A percentile compares a stretch with the other conserved stretches of the same genome.
Evolutionary conservation across 2,797 vertebrate species (phyloP).

Genomic region (Mus spretus): DNA sequence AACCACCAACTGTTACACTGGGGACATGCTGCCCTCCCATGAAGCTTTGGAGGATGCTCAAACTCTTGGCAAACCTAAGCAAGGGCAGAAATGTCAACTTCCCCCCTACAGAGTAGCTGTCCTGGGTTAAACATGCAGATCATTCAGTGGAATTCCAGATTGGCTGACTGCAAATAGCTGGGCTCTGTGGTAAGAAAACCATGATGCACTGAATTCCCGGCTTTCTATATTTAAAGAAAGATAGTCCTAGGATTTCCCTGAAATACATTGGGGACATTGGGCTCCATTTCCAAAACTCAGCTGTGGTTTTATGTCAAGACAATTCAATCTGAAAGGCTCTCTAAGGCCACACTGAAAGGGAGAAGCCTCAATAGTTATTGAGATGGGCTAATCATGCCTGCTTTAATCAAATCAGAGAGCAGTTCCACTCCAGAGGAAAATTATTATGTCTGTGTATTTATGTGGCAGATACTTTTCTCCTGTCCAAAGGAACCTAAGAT

Average conservation of each 20-base stretch:
- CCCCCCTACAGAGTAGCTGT: background rate
- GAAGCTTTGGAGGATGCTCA: background rate
- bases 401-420: constrained; percentile 66
- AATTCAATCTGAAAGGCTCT: constrained; percentile 53
- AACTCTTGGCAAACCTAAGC: background rate
- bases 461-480: constrained; percentile 52
- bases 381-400: constrained; percentile 54
- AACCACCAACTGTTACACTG: background rate
- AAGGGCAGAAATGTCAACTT: background rate
- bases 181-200: background rate
- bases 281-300: constrained; percentile 63
- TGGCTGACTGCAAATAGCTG: background rate
- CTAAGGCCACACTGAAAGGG: constrained; percentile 33
- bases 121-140: constrained; percentile 35
- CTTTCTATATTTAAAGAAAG: background rate
- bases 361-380: constrained; percentile 38
- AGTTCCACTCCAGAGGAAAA: constrained; percentile 65
- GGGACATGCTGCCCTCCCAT: background rate
- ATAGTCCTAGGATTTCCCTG: background rate
- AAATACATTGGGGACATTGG: background rate
- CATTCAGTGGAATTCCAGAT: background rate
- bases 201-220: constrained; percentile 11
- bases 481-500: constrained; percentile 34
- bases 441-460: constrained; percentile 64
- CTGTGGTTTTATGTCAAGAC: constrained; percentile 58